Evolutionary conservation across 1,140 invertebrate genomes (phyloP).

Genomic region (Phthorimaea operculella): DNA sequence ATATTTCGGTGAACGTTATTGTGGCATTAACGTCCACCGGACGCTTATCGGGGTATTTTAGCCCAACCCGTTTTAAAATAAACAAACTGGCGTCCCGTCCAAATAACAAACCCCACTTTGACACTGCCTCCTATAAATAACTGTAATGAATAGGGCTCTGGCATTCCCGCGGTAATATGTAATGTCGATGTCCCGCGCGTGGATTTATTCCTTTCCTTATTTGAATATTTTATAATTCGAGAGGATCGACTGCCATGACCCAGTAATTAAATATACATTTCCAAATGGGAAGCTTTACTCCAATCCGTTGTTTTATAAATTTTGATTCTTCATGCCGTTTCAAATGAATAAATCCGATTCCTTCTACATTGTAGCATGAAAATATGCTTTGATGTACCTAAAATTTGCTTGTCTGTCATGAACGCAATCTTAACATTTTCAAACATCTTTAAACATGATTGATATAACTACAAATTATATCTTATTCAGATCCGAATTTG

Average conservation of each 20-base stretch:
- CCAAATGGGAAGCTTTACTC: conserved; percentile 3
- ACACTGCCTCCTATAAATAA: conserved; percentile 63
- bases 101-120: conserved; percentile 56
- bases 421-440: background rate
- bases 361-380: too few species aligned
- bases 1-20: conserved; percentile 48
- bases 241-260: conserved; percentile 24
- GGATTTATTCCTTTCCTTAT: conserved; percentile 49
- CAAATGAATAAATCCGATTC: background rate
- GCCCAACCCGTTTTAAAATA: conserved; percentile 58
- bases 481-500: too few species aligned
- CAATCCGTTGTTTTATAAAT: background rate
- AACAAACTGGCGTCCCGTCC: conserved; percentile 53
- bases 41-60: conserved; percentile 60
- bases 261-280: conserved; percentile 11
- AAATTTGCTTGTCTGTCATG: background rate
- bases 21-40: conserved; percentile 26
- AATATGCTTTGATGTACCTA: too few species aligned
- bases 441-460: background rate
- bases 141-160: conserved; percentile 59
- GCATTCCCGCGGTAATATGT: conserved; percentile 53
- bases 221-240: conserved; percentile 54
- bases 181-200: conserved; percentile 49
- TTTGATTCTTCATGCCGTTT: conserved; percentile 2
- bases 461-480: background rate